Conservation (phyloP, 2,888 invertebrate genomes). For the Brenthis ino region DNA sequence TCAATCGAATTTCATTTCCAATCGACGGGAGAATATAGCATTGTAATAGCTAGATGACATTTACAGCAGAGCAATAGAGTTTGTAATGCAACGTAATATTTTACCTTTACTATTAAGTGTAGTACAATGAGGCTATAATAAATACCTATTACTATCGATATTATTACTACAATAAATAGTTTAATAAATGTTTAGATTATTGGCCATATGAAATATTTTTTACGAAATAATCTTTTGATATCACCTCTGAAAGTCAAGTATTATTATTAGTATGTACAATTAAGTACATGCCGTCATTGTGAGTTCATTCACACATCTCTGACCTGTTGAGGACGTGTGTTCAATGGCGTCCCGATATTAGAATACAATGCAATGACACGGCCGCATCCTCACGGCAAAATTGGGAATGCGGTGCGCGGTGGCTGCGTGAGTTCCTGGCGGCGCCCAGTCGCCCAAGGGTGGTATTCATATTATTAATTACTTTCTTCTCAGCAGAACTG, state of each 20-base stretch:
- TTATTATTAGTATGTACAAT: neutral
- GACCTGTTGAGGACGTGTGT: conserved; percentile 33
- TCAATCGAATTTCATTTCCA: conserved; percentile 26
- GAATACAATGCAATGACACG: conserved; percentile 41
- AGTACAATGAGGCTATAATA: no score
- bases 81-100: no score
- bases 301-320: conserved; percentile 37
- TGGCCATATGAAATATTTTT: no score
- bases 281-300: conserved; percentile 20
- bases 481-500: neutral
- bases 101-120: no score
- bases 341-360: conserved; percentile 36
- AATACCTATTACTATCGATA: no score
- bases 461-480: neutral
- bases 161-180: no score
- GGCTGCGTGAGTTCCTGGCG: conserved; percentile 36
- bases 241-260: neutral
- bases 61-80: neutral
- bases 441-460: conserved; percentile 16
- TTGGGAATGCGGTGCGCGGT: conserved; percentile 34
- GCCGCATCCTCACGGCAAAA: conserved; percentile 30
- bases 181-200: no score
- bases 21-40: conserved; percentile 13
- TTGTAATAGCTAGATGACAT: conserved; percentile 8
- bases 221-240: neutral